A percentile compares a stretch with the other conserved stretches of the same genome.
Evolutionary conservation across 2,888 invertebrate genomes (phyloP).

Genomic region (Eupithecia exiguata): DNA sequence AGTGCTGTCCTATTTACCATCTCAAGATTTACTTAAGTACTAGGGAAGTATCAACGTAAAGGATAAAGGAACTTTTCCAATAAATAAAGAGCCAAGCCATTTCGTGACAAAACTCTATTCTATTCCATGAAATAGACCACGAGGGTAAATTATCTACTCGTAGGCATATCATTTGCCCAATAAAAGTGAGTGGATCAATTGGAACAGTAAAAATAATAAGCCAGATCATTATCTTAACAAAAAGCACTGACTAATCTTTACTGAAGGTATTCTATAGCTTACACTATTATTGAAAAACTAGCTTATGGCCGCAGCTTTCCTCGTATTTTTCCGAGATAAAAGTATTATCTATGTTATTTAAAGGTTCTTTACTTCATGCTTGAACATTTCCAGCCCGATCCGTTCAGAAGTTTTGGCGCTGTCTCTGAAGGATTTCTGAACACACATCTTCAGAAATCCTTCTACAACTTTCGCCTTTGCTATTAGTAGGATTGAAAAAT

Average conservation of each 20-base stretch:
- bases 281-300: neutral
- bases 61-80: neutral
- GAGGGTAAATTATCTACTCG: neutral
- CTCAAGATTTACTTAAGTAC: neutral
- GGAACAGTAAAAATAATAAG: neutral
- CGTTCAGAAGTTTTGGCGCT: no score
- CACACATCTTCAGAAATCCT: no score
- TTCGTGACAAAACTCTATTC: neutral
- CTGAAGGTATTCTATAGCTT: neutral
- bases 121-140: neutral
- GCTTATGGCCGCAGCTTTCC: neutral
- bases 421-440: no score
- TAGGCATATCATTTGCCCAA: neutral
- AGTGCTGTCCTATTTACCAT: neutral
- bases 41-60: neutral
- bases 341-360: no score
- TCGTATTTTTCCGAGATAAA: neutral
- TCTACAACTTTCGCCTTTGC: no score
- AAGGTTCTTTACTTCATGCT: no score
- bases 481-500: no score
- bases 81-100: neutral
- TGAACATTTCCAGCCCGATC: no score
- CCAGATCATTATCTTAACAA: neutral
- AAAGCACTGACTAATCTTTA: neutral
- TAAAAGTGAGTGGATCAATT: neutral